Base-by-base conservation (phyloP, 2,113 vertebrate species). In the Chaetops frenatus region DNA sequence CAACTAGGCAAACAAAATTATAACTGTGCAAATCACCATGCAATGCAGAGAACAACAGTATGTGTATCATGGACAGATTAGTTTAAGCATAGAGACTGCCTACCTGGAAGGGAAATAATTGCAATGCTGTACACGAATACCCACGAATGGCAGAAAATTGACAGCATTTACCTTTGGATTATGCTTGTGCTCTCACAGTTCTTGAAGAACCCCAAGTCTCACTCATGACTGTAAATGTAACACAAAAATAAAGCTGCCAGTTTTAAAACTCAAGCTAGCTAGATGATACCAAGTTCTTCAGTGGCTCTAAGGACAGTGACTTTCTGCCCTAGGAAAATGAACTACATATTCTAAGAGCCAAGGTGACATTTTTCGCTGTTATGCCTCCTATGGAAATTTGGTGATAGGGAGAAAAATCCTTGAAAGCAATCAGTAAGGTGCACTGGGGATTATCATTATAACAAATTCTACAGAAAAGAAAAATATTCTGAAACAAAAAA, bases 131-230 rank as follows among this genome's bases (percentile, higher is more conserved):
- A 74, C 53, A 93, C 4, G 17, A 94, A 88, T 76, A 92, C 65
- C 81, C 65, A 85, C 58, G 94, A 90, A 89, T 64, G 82, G 95
- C 65, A 97, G 90, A 93, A 96, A 92, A 96, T 38, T 95, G 78
- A 92, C 66, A 92, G 82, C 84, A 91, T 96, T 95, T 97, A 96
- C 89, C 95, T 97, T 88, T 96, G 90, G 88, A 51, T 95, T 95
- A 96, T n/a, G 76, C 86, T 93, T 97, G 74, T 87, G 83, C 86
- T 95, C 83, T 92, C 89, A 86, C 73, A 89, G 92, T 23, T 95
- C 80, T 88, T 96, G 82, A 94, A 96, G 93, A 97, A 94, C 76
- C 38, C 28, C 81, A 97, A 91, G 79, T 93, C 66, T 95, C 6
- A 2, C 90, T 95, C 71, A 54, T 95, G 87, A 94, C 44, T 94